Percentiles rank a stretch among this genome's conserved stretches.
phyloP scores from a whole-genome alignment of 2,113 vertebrate species.

The Varanus salvator region DNA sequence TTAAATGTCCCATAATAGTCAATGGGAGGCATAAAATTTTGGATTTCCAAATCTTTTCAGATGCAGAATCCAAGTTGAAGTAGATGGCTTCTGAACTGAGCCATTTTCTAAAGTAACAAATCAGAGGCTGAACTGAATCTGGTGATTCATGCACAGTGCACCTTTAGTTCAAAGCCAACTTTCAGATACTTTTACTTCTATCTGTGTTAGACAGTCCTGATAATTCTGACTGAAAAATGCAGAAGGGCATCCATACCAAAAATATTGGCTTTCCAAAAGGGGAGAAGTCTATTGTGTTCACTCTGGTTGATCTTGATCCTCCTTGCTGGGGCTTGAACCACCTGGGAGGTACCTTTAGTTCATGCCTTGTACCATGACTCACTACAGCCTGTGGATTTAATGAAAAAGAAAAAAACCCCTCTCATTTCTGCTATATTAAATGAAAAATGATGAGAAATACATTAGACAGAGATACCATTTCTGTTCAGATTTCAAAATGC shows the following conservation, averaged over 20 bases:
- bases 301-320: constrained; percentile 74
- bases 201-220: background rate
- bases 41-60: no score
- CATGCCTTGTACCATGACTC: constrained; percentile 86
- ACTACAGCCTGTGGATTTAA: constrained; percentile 82
- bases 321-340: constrained; percentile 82
- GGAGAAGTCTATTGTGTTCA: constrained; percentile 88
- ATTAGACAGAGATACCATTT: background rate
- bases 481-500: background rate
- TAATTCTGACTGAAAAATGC: background rate
- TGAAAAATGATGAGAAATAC: background rate
- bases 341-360: constrained; percentile 82
- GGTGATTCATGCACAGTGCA: no score
- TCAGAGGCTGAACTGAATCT: no score
- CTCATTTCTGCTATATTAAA: background rate
- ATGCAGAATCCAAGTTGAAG: no score
- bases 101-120: no score
- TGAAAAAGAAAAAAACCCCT: background rate
- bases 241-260: constrained; percentile 81
- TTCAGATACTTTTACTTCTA: background rate
- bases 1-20: no score
- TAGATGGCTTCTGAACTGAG: no score
- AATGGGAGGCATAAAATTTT: no score
- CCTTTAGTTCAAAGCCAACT: background rate
- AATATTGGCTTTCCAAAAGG: constrained; percentile 87